A percentile compares a stretch with the other conserved stretches of the same genome.
phyloP scores from a whole-genome alignment of 2,113 vertebrate genomes.

The Steatornis caripensis region DNA sequence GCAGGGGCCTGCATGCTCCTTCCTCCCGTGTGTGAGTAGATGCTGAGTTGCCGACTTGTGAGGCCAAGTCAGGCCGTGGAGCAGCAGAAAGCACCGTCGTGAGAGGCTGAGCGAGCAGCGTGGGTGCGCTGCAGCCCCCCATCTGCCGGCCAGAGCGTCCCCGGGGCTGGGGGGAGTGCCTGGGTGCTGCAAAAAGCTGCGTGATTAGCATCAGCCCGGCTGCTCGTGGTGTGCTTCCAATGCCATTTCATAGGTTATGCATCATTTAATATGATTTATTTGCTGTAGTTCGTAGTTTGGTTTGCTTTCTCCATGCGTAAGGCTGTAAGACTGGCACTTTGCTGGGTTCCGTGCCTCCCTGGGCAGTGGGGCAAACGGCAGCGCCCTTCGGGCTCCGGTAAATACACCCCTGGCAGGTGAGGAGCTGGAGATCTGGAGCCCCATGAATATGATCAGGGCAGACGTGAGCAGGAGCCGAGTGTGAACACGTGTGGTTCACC shows the following conservation, averaged over 20 bases:
- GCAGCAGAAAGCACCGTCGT: neutral
- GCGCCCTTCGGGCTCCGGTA: neutral
- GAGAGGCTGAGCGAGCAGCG: neutral
- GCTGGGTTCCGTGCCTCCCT: neutral
- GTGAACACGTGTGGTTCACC: fast-evolving
- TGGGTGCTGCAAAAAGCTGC: neutral
- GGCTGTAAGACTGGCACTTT: neutral
- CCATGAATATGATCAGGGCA: fast-evolving
- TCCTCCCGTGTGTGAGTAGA: neutral
- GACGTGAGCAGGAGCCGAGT: fast-evolving
- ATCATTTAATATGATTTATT: neutral
- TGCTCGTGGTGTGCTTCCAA: neutral
- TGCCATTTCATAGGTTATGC: neutral
- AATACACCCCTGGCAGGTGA: fast-evolving
- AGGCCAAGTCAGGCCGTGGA: fast-evolving
- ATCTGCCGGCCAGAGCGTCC: fast-evolving
- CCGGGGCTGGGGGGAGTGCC: fast-evolving
- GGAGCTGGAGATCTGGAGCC: neutral
- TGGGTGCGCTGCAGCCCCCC: fast-evolving
- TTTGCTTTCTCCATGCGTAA: neutral
- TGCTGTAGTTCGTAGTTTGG: neutral
- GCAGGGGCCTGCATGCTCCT: neutral
- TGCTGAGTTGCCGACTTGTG: fast-evolving
- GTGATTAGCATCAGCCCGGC: fast-evolving
- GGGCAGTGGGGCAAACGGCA: fast-evolving